Evolutionary conservation across 2,888 invertebrate genomes (phyloP).

Genomic region (Eupithecia insigniata): DNA sequence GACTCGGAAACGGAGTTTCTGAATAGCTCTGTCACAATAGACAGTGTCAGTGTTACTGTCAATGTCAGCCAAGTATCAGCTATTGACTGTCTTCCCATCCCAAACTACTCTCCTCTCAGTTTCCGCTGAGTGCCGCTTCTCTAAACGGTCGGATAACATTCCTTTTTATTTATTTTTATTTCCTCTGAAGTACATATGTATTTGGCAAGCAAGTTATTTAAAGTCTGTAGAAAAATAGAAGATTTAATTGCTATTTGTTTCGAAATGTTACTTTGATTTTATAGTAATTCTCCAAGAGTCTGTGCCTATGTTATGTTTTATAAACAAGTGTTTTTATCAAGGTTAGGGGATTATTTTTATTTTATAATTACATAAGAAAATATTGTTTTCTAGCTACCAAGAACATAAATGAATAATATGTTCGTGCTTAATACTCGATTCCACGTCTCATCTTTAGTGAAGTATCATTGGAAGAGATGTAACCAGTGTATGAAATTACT

Average conservation of each 20-base stretch:
- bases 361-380: slow-evolving; percentile 3
- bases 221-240: background rate
- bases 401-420: slow-evolving; percentile 57
- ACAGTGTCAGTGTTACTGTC: background rate
- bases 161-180: background rate
- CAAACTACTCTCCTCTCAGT: no score
- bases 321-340: background rate
- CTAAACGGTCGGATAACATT: background rate
- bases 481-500: slow-evolving; percentile 65
- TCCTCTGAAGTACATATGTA: background rate
- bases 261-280: background rate
- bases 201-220: background rate
- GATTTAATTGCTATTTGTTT: background rate
- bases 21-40: background rate
- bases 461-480: slow-evolving; percentile 64
- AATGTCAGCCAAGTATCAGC: background rate
- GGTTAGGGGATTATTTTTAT: slow-evolving; percentile 8
- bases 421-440: slow-evolving; percentile 58
- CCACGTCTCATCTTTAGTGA: slow-evolving; percentile 58
- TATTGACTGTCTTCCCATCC: background rate
- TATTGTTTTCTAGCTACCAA: background rate
- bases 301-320: slow-evolving; percentile 5
- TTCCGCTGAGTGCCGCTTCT: background rate
- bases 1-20: no score
- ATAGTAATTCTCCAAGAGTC: background rate